These are phyloP conservation scores for Mesocricetus auratus DNA, from an alignment of 2,113 vertebrate genomes.

Conservation along the genomic window DNA sequence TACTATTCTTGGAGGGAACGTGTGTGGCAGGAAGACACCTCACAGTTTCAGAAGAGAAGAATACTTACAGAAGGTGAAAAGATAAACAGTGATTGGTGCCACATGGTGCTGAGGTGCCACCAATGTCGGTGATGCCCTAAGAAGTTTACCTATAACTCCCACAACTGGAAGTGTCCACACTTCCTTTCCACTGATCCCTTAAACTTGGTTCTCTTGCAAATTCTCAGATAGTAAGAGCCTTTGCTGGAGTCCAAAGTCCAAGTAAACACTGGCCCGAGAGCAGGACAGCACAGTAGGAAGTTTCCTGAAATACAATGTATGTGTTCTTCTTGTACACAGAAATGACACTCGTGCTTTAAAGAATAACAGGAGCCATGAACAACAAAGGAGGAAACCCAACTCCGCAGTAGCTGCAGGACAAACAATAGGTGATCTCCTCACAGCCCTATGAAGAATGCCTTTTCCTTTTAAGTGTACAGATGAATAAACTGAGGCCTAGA, in stretches of 20 bases:
- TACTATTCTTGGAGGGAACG: background rate
- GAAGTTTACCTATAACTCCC: background rate
- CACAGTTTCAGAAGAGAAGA: background rate
- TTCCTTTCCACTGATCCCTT: background rate
- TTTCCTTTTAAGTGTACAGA: background rate
- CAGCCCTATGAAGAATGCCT: background rate
- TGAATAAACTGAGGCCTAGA: background rate
- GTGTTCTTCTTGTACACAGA: background rate
- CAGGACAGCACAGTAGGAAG: background rate
- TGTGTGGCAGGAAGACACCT: background rate
- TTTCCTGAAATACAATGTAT: background rate
- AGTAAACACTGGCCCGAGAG: background rate
- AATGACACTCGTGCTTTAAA: background rate
- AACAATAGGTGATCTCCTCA: background rate
- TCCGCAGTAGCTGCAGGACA: background rate
- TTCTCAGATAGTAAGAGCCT: background rate
- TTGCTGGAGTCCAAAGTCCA: background rate
- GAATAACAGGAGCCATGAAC: background rate
- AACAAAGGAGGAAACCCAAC: background rate
- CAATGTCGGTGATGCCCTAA: background rate
- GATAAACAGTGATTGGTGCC: background rate
- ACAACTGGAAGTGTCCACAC: background rate
- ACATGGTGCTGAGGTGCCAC: background rate
- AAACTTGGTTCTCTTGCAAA: background rate
- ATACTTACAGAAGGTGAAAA: fast-evolving